Conservation (phyloP, 2,797 vertebrate species). For the Champsocephalus esox region DNA sequence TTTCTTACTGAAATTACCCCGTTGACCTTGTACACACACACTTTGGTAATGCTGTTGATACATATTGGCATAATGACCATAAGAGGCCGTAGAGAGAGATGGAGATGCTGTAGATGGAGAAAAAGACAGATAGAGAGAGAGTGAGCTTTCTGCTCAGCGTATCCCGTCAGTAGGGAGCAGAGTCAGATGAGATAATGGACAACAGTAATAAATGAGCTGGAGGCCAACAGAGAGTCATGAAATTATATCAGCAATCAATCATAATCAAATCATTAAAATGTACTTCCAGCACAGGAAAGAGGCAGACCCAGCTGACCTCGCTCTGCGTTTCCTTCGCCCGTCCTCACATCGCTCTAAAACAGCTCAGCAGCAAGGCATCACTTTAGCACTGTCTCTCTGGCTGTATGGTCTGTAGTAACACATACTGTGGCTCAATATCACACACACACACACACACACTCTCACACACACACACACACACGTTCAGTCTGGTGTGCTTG, state of each 20-base stretch:
- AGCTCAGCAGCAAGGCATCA: constrained; percentile 27
- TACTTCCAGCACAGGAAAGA: constrained; percentile 65
- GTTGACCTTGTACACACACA: neutral
- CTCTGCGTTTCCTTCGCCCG: constrained; percentile 35
- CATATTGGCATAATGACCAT: neutral
- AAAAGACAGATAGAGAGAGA: neutral
- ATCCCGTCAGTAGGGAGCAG: constrained; percentile 34
- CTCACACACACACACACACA: too few relatives aligned
- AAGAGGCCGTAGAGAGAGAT: constrained; percentile 5
- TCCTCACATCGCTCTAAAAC: constrained; percentile 16
- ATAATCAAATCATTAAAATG: constrained; percentile 78
- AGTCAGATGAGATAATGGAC: constrained; percentile 68
- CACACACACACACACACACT: too few relatives aligned
- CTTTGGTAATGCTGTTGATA: neutral
- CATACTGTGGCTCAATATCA: constrained; percentile 28
- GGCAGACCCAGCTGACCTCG: constrained; percentile 38
- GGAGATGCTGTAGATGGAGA: neutral
- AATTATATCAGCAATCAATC: constrained; percentile 80
- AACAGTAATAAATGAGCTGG: constrained; percentile 77
- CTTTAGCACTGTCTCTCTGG: constrained; percentile 33
- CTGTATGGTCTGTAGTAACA: constrained; percentile 50
- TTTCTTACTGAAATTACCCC: neutral
- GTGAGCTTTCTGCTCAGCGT: constrained; percentile 37
- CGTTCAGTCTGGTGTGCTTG: constrained; percentile 28
- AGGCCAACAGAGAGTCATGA: constrained; percentile 75